Base-by-base conservation (phyloP, 1,140 invertebrate genomes). In the Aricia agestis region DNA sequence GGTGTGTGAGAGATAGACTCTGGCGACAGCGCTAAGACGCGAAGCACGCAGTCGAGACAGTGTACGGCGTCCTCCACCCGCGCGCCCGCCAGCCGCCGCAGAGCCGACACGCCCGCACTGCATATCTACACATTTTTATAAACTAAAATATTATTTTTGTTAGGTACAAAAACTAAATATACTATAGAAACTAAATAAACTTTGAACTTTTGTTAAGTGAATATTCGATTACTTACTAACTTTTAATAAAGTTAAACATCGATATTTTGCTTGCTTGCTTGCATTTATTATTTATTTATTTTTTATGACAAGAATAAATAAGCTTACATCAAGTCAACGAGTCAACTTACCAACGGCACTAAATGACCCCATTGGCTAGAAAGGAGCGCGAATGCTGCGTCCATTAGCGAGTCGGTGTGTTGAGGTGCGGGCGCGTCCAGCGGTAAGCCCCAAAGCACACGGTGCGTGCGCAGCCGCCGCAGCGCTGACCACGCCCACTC, bases 311-410 rank as follows among this genome's bases (percentile, higher is more conserved):
- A 25, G 0, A 25, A 25, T 2, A 25, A 25, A 25, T 25, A 25
- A 2, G 3, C 1, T 25, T 25, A 25, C 25, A 42, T 42, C 41
- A 31, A 11, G 18, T 63, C 25, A 10, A 19, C 81, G 18, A 11
- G 18, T 63, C 25, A 10, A 19, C 81, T 82, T n/a, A 90, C 87
- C 78, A 88, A 25, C 7, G 86, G 87, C 45, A 90, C 73, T 13
- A 78, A 84, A 71, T 90, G 87, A 66, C 86, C 87, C 85, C 85
- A 90, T 0, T 82, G 79, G 7, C 74, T 81, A 0, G 83, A 73
- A n/a, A 86, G 67, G 63, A 87, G 32, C 5, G 80, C 79, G 58
- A 73, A 77, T 7, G 82, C 81, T 0, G 52, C 66, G 2, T 70
- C 69, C 13, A 80, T 57, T 32, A 79, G 36, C 4, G 74, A 70